Conservation (phyloP, 2,797 vertebrate species). For the Parotocinclus haroldoi region DNA sequence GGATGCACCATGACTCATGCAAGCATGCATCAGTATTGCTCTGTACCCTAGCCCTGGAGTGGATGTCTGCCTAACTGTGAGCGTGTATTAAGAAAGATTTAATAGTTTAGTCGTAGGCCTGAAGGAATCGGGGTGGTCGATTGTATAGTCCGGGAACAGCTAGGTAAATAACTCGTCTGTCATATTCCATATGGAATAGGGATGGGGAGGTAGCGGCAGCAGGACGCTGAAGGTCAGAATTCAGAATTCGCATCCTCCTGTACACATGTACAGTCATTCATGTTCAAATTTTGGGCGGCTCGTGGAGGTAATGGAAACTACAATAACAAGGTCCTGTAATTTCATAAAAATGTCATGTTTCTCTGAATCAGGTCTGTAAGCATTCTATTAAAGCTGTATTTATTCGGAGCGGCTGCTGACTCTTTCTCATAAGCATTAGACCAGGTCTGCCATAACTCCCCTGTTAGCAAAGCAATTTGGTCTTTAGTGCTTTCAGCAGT, state of each 20-base stretch:
- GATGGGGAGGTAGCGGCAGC: constrained; percentile 32
- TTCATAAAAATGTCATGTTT: constrained; percentile 77
- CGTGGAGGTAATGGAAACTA: constrained; percentile 15
- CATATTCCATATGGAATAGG: background rate
- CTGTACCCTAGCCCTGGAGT: constrained; percentile 1
- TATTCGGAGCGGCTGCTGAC: constrained; percentile 62
- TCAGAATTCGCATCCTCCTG: constrained; percentile 57
- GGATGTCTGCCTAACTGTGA: background rate
- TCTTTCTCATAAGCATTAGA: too few species aligned
- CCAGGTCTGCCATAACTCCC: too few species aligned
- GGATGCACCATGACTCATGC: constrained; percentile 37
- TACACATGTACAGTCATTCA: constrained; percentile 60
- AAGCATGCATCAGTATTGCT: constrained; percentile 23
- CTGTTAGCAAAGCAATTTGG: too few species aligned
- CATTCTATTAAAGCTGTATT: constrained; percentile 81
- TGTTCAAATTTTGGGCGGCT: constrained; percentile 40
- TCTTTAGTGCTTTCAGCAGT: too few species aligned
- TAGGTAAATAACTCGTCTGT: constrained; percentile 13
- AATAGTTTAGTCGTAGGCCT: constrained; percentile 7
- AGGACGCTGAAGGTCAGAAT: constrained; percentile 57
- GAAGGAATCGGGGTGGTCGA: background rate
- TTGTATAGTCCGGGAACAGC: constrained; percentile 18
- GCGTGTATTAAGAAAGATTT: background rate
- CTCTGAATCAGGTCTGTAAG: constrained; percentile 76
- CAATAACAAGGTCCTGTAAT: constrained; percentile 66